phyloP scores from a whole-genome alignment of 2,113 vertebrate species.

The Cercopithecus mona region DNA sequence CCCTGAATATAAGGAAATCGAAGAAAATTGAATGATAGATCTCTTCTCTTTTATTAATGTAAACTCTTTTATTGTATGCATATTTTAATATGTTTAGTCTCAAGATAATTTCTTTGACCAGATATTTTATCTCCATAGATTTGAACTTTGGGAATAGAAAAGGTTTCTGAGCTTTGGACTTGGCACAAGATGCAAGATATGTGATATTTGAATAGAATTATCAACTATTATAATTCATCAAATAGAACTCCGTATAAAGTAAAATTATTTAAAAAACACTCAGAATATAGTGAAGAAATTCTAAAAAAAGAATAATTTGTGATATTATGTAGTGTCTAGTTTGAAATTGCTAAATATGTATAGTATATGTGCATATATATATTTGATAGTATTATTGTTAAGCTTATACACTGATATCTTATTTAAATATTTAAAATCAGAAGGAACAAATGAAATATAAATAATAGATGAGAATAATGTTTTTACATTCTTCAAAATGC shows the following conservation, averaged over 20 bases:
- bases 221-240: neutral
- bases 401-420: neutral
- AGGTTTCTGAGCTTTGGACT: neutral
- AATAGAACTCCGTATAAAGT: neutral
- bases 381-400: neutral
- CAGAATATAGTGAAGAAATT: slow-evolving; percentile 13
- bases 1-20: neutral
- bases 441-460: slow-evolving; percentile 16
- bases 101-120: neutral
- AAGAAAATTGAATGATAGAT: neutral
- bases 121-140: neutral
- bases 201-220: neutral
- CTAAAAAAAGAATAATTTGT: neutral
- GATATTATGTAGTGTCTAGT: neutral
- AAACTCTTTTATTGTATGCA: neutral
- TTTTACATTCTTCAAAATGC: neutral
- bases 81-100: neutral
- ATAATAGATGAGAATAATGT: neutral
- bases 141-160: neutral
- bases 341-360: neutral
- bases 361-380: neutral
- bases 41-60: neutral
- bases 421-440: slow-evolving; percentile 21
- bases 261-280: neutral
- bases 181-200: neutral